These are phyloP conservation scores for Cordilura impudica DNA, from an alignment of 2,888 invertebrate genomes.

Conservation along the genomic window DNA sequence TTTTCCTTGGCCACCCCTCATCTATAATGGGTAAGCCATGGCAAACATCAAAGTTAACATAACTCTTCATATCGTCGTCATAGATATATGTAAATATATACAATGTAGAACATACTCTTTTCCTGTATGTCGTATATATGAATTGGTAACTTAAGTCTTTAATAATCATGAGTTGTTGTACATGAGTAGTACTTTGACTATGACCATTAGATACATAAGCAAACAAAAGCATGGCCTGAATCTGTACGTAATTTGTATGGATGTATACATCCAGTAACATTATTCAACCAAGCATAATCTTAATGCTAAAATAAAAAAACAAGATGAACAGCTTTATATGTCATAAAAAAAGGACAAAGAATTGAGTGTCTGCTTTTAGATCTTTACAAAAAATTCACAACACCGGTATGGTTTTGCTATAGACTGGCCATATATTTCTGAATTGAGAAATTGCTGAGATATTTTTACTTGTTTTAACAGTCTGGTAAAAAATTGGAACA, in stretches of 20 bases:
- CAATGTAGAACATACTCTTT: background rate
- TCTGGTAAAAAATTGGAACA: too few species aligned
- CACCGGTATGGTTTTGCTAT: too few species aligned
- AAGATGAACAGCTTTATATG: too few species aligned
- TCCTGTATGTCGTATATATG: background rate
- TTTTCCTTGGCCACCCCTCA: too few species aligned
- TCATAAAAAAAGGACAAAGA: too few species aligned
- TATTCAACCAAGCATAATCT: constrained; percentile 12
- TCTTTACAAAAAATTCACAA: too few species aligned
- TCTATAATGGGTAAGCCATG: too few species aligned
- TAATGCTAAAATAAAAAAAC: too few species aligned
- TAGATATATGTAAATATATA: background rate
- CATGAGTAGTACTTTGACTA: background rate
- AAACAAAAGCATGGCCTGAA: background rate
- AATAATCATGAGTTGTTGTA: constrained; percentile 10
- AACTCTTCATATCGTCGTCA: constrained; percentile 11
- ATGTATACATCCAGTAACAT: background rate
- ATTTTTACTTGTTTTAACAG: too few species aligned
- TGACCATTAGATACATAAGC: background rate
- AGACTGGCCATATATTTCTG: too few species aligned
- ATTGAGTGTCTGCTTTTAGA: too few species aligned
- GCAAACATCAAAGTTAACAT: constrained; percentile 38
- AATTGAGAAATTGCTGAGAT: too few species aligned
- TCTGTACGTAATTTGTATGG: constrained; percentile 6
- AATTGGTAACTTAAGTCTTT: constrained; percentile 21